These are phyloP conservation scores for Drosophila teissieri DNA, from an alignment of 1,140 invertebrate species.

Conservation along the genomic window DNA sequence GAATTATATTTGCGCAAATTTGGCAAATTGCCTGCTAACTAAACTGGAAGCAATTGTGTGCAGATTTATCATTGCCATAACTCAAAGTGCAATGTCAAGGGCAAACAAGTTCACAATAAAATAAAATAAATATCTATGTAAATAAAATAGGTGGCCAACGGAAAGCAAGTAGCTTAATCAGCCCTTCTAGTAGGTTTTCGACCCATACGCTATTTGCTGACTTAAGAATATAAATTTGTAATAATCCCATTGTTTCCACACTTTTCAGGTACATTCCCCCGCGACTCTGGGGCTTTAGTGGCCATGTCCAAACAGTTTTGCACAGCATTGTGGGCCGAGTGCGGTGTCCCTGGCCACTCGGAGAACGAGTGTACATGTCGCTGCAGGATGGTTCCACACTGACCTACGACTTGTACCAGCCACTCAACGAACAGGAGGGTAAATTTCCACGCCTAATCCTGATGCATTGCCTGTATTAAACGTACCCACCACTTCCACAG, in stretches of 20 bases:
- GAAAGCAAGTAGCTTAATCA: background rate
- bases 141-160: background rate
- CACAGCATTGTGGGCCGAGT: slow-evolving; percentile 95
- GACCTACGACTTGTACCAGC: slow-evolving; percentile 96
- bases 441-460: slow-evolving; percentile 29
- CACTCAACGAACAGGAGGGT: slow-evolving; percentile 89
- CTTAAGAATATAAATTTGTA: slow-evolving; percentile 4
- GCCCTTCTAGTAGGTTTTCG: background rate
- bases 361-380: slow-evolving; percentile 90
- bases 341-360: slow-evolving; percentile 92
- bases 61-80: slow-evolving; percentile 16
- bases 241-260: background rate
- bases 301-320: slow-evolving; percentile 95
- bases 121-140: background rate
- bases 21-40: slow-evolving; percentile 40
- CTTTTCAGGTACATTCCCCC: slow-evolving; percentile 93
- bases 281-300: slow-evolving; percentile 96
- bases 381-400: slow-evolving; percentile 93
- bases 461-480: slow-evolving; percentile 3
- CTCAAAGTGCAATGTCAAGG: slow-evolving; percentile 36
- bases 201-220: slow-evolving; percentile 10
- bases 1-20: slow-evolving; percentile 18
- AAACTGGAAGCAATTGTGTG: slow-evolving; percentile 36
- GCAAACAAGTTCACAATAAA: background rate
- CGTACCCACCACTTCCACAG: slow-evolving; percentile 85